phyloP scores from a whole-genome alignment of 1,140 invertebrate genomes.

The Proctacanthus coquilletti region DNA sequence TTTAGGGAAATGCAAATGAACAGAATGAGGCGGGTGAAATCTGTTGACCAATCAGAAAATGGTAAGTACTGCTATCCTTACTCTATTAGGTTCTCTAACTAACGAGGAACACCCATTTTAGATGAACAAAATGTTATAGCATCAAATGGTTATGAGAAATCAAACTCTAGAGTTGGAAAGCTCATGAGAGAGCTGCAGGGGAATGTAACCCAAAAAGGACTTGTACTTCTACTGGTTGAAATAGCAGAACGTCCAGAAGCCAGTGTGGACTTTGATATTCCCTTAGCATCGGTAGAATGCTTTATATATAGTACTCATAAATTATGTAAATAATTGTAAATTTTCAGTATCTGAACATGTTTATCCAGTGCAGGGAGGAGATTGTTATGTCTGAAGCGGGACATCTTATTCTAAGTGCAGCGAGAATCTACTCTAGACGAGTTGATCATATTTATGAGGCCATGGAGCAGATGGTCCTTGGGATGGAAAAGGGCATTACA shows the following conservation, averaged over 20 bases:
- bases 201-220: conserved; percentile 7
- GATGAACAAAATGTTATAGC: no score
- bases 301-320: neutral
- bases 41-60: no score
- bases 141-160: no score
- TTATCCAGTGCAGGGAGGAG: conserved; percentile 12
- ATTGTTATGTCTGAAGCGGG: conserved; percentile 9
- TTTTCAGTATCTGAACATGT: conserved; percentile 14
- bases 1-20: no score
- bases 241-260: conserved; percentile 20
- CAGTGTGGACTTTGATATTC: conserved; percentile 16
- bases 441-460: conserved; percentile 8
- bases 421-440: conserved; percentile 8
- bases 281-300: conserved; percentile 17
- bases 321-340: neutral
- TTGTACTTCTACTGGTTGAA: conserved; percentile 17
- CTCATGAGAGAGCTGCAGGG: conserved; percentile 15
- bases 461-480: neutral
- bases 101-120: no score
- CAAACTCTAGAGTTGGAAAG: conserved; percentile 17
- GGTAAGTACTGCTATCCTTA: no score
- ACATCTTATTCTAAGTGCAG: conserved; percentile 7
- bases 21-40: no score
- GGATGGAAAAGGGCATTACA: neutral
- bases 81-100: no score